Evolutionary conservation across 2,888 invertebrate genomes (phyloP).

Genomic region (Himalopsyche tibetana): DNA sequence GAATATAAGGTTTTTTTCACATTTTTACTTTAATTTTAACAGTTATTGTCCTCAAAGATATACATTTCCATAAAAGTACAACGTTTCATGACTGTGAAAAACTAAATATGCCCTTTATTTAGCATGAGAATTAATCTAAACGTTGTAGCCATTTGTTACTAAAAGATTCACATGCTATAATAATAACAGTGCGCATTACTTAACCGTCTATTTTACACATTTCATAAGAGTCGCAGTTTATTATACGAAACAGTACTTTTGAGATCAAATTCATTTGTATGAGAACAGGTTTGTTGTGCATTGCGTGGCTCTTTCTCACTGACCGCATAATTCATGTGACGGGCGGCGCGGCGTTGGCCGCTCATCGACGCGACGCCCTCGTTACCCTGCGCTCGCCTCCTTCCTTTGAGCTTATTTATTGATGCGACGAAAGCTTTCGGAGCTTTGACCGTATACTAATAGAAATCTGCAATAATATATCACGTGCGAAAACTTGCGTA

Average conservation of each 20-base stretch:
- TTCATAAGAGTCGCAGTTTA: not conserved
- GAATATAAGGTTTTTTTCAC: too few species aligned
- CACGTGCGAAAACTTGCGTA: conserved; percentile 10
- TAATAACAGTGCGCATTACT: not conserved
- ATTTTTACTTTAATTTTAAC: too few species aligned
- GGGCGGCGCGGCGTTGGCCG: not conserved
- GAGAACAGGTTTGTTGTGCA: conserved; percentile 13
- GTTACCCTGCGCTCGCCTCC: conserved; percentile 28
- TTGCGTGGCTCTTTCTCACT: conserved; percentile 1
- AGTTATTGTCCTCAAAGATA: too few species aligned
- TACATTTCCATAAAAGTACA: too few species aligned
- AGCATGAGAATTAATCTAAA: too few species aligned
- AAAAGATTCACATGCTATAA: not conserved
- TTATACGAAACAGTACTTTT: not conserved
- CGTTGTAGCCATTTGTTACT: too few species aligned
- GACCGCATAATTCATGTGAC: conserved; percentile 43
- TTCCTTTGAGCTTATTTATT: conserved; percentile 40
- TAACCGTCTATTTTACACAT: not conserved
- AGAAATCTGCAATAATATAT: conserved; percentile 25
- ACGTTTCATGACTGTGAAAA: too few species aligned
- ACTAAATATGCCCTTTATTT: too few species aligned
- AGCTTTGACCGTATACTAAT: conserved; percentile 39
- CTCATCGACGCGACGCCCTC: conserved; percentile 14
- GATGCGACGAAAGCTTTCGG: conserved; percentile 29
- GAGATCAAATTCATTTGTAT: conserved; percentile 38